phyloP scores from a whole-genome alignment of 2,797 vertebrate species.

The Gadopsis marmoratus region DNA sequence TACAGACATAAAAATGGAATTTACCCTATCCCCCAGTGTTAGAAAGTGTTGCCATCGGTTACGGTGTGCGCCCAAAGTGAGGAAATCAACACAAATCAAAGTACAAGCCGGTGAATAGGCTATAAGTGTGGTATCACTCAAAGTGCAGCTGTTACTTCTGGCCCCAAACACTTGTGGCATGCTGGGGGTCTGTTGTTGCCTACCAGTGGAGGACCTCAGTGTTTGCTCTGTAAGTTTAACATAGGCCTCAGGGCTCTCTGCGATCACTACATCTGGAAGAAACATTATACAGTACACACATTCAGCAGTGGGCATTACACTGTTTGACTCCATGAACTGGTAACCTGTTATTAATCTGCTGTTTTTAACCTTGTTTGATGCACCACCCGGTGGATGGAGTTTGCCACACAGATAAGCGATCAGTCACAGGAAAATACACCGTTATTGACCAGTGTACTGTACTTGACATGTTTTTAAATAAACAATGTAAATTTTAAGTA shows the following conservation, averaged over 20 bases:
- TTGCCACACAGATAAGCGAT: neutral
- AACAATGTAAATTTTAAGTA: neutral
- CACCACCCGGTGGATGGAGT: neutral
- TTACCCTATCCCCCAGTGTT: conserved; percentile 75
- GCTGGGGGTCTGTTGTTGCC: conserved; percentile 80
- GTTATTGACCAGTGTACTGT: neutral
- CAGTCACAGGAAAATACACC: conserved; percentile 14
- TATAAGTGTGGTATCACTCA: conserved; percentile 58
- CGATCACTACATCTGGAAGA: conserved; percentile 94
- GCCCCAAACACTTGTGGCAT: conserved; percentile 70
- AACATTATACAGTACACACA: conserved; percentile 86
- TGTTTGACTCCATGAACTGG: conserved; percentile 30
- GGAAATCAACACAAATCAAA: conserved; percentile 77
- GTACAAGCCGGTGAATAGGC: conserved; percentile 65
- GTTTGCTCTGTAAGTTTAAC: conserved; percentile 93
- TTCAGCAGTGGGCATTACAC: conserved; percentile 62
- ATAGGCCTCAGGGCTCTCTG: conserved; percentile 93
- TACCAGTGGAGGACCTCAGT: conserved; percentile 91
- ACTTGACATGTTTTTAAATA: neutral
- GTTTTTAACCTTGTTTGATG: neutral
- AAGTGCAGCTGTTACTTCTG: conserved; percentile 57
- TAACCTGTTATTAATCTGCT: neutral
- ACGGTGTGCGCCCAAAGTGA: conserved; percentile 55
- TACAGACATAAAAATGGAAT: conserved; percentile 71
- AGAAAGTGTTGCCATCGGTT: conserved; percentile 64